These are phyloP conservation scores for Crotalus horridus DNA, from an alignment of 2,113 vertebrate genomes.

Conservation along the genomic window DNA sequence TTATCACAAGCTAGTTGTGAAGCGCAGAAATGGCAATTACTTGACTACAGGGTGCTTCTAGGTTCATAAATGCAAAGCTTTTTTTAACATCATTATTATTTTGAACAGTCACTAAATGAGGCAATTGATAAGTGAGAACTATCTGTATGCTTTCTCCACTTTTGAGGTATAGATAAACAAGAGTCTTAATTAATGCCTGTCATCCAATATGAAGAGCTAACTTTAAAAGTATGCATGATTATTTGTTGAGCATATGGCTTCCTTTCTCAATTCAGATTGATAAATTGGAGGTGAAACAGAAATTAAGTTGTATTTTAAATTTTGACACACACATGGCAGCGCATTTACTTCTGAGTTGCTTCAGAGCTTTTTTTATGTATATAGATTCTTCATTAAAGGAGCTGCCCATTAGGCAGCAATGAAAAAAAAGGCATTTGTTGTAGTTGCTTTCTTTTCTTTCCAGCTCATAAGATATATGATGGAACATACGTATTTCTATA, in stretches of 20 bases:
- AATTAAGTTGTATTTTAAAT: no score
- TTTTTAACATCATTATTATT: background rate
- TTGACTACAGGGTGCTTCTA: background rate
- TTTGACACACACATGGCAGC: no score
- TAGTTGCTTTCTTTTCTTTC: background rate
- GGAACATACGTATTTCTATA: background rate
- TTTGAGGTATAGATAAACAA: background rate
- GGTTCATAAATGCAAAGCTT: background rate
- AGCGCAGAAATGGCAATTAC: background rate
- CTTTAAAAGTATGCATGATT: no score
- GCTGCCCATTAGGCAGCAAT: background rate
- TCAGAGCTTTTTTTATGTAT: background rate
- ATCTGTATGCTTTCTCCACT: background rate
- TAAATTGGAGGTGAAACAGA: no score
- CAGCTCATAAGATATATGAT: background rate
- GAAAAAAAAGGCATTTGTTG: background rate
- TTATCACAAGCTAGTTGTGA: background rate
- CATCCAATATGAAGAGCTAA: no score
- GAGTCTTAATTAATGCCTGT: no score
- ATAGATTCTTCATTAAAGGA: background rate
- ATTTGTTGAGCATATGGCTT: no score
- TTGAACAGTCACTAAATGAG: background rate
- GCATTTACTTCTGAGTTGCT: background rate
- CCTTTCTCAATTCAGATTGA: no score
- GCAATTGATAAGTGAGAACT: background rate